Evolutionary conservation across 1,140 invertebrate species (phyloP).

Genomic region (Ceratosolen solmsi): DNA sequence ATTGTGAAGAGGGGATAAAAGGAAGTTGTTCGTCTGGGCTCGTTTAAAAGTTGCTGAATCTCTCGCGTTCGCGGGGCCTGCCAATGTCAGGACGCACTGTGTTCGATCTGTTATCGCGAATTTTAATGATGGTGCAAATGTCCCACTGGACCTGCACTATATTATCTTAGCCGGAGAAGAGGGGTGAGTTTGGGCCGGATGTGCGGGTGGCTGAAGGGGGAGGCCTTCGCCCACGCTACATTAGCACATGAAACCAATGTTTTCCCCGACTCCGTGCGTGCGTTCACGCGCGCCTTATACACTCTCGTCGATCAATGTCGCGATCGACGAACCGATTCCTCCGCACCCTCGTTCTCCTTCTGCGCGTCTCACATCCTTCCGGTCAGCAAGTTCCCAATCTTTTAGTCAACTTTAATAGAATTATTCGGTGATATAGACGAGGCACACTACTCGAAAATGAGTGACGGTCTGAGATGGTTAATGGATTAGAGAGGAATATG

Average conservation of each 20-base stretch:
- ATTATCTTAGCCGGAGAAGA: conserved; percentile 64
- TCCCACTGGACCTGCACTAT: conserved; percentile 69
- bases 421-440: background rate
- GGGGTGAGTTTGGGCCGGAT: conserved; percentile 69
- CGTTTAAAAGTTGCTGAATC: conserved; percentile 69
- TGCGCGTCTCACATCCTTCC: background rate
- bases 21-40: conserved; percentile 62
- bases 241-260: background rate
- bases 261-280: background rate
- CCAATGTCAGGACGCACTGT: conserved; percentile 68
- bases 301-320: conserved; percentile 50
- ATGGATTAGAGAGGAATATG: conserved; percentile 15
- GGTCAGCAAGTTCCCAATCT: background rate
- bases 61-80: conserved; percentile 55
- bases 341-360: background rate
- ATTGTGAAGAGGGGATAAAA: conserved; percentile 7
- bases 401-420: conserved; percentile 28
- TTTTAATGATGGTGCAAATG: conserved; percentile 75
- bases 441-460: background rate
- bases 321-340: conserved; percentile 18
- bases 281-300: background rate
- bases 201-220: conserved; percentile 48
- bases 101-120: conserved; percentile 74
- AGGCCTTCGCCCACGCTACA: conserved; percentile 68
- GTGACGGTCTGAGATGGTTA: background rate